Conservation (phyloP, 2,113 vertebrate genomes). For the Tenrec ecaudatus region DNA sequence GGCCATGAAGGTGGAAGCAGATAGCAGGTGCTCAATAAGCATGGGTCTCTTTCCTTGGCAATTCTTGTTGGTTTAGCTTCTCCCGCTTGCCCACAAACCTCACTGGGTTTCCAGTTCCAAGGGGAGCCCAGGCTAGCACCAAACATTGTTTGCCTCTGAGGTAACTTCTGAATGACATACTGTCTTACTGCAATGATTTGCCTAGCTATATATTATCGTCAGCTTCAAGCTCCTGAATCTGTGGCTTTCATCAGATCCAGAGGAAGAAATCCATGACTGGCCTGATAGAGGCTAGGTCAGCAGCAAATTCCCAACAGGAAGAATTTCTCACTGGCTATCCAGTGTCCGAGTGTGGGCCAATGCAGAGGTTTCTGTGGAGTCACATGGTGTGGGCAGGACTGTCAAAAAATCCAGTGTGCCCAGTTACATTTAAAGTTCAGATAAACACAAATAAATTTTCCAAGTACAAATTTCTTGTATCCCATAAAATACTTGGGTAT, state of each 20-base stretch:
- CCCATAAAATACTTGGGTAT: too few species aligned
- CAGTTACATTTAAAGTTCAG: background rate
- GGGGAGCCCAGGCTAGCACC: background rate
- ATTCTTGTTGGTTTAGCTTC: background rate
- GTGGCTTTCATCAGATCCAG: background rate
- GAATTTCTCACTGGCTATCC: background rate
- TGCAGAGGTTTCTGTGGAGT: background rate
- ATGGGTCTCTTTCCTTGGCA: too few species aligned
- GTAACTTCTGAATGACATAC: conserved; percentile 9
- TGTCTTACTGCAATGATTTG: background rate
- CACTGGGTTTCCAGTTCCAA: background rate
- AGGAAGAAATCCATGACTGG: background rate
- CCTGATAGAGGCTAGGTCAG: background rate
- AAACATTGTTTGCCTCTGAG: background rate
- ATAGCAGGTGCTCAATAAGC: background rate
- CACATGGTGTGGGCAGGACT: background rate
- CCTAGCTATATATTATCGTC: background rate
- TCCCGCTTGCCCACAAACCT: background rate
- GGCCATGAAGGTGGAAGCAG: background rate
- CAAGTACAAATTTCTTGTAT: background rate
- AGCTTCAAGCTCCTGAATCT: background rate
- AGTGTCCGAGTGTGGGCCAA: background rate
- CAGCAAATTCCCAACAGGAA: background rate
- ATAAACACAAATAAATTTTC: background rate
- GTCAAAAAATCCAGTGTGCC: background rate